Percentiles rank a stretch among this genome's conserved stretches.
phyloP scores from a whole-genome alignment of 2,888 invertebrate species.

The Trissoscelio sp. region DNA sequence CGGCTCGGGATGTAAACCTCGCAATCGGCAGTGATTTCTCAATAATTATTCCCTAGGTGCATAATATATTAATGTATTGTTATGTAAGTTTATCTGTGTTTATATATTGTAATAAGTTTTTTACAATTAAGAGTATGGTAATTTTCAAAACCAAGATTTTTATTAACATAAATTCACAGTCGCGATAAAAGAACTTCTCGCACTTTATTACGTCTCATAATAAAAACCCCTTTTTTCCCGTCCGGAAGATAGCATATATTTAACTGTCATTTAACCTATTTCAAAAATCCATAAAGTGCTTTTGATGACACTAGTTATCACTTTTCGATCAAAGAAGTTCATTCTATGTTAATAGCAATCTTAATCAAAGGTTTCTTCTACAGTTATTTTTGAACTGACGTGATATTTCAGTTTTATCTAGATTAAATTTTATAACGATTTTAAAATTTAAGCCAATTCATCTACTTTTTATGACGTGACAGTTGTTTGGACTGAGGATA shows the following conservation, averaged over 20 bases:
- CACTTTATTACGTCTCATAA: constrained; percentile 37
- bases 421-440: constrained; percentile 52
- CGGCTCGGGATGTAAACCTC: too few species aligned
- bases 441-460: constrained; percentile 48
- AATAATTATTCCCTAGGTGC: too few species aligned
- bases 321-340: constrained; percentile 51
- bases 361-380: constrained; percentile 39
- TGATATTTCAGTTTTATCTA: constrained; percentile 41
- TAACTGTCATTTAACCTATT: constrained; percentile 48
- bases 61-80: too few species aligned
- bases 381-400: constrained; percentile 33
- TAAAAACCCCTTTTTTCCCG: constrained; percentile 27
- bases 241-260: constrained; percentile 18
- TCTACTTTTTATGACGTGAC: constrained; percentile 59
- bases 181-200: constrained; percentile 20
- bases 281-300: constrained; percentile 50
- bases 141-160: background rate
- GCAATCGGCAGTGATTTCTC: too few species aligned
- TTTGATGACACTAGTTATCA: constrained; percentile 46
- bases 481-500: constrained; percentile 48
- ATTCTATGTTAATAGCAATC: constrained; percentile 39
- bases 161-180: background rate
- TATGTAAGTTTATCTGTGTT: too few species aligned
- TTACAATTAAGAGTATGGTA: too few species aligned
- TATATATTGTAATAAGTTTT: too few species aligned